Conservation (phyloP, 2,113 vertebrate species). For the Phalacrocorax aristotelis region DNA sequence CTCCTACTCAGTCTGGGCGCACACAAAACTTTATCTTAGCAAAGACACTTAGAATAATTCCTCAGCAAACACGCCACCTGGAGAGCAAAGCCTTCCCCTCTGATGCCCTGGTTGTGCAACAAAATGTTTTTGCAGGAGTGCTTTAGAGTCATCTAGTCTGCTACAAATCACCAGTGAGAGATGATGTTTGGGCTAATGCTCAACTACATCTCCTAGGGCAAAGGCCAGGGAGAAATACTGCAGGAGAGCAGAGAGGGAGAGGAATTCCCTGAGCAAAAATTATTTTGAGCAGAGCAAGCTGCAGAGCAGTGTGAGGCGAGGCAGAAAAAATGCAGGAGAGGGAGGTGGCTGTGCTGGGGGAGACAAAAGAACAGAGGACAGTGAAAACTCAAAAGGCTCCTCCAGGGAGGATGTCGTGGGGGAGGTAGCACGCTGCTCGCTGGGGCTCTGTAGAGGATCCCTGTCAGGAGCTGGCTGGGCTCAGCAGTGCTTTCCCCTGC, state of each 20-base stretch:
- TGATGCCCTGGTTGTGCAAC: background rate
- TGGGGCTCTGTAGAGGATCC: background rate
- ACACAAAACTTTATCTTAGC: background rate
- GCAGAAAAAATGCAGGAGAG: background rate
- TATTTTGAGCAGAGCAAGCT: slow-evolving; percentile 47
- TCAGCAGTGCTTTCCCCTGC: slow-evolving; percentile 8
- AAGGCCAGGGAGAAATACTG: slow-evolving; percentile 41
- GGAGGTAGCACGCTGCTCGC: background rate
- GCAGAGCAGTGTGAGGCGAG: slow-evolving; percentile 5
- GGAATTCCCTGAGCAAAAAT: slow-evolving; percentile 57
- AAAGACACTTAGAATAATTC: background rate
- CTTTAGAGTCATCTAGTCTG: background rate
- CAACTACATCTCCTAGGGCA: slow-evolving; percentile 38
- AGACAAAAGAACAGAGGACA: background rate
- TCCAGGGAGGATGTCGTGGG: background rate
- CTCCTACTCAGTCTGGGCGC: background rate
- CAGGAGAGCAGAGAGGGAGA: background rate
- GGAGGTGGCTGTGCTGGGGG: background rate
- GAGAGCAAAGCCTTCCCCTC: background rate
- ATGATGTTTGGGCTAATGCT: slow-evolving; percentile 21
- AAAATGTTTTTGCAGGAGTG: background rate
- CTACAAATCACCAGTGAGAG: slow-evolving; percentile 1
- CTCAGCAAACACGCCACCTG: slow-evolving; percentile 26
- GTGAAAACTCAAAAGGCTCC: background rate
- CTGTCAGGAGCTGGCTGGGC: background rate